A percentile compares a stretch with the other conserved stretches of the same genome.
These are phyloP conservation scores for Hyalella azteca DNA, from an alignment of 2,888 invertebrate genomes.

Conservation along the genomic window DNA sequence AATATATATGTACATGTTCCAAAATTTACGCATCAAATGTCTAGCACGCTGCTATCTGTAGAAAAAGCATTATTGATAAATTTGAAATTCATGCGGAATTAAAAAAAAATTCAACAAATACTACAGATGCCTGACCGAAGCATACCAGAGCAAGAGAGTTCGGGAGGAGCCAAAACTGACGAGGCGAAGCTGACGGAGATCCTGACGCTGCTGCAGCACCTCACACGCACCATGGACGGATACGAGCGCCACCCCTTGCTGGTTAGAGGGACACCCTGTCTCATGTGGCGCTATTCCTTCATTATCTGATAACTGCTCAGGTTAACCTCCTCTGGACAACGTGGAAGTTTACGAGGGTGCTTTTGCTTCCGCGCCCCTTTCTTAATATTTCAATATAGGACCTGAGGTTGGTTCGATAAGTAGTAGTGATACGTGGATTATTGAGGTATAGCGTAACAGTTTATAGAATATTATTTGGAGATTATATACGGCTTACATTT, in stretches of 20 bases:
- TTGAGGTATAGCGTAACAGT: not conserved
- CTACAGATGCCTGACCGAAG: not conserved
- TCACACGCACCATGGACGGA: constrained; percentile 47
- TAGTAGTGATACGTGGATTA: not conserved
- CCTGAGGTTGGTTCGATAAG: not conserved
- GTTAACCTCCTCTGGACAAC: not conserved
- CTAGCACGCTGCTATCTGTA: not conserved
- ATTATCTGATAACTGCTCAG: not conserved
- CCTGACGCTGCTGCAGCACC: constrained; percentile 50
- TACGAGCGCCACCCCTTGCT: constrained; percentile 56
- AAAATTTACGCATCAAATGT: not conserved
- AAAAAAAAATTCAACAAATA: not conserved
- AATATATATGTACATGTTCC: not conserved
- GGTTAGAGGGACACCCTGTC: no score
- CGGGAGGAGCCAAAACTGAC: constrained; percentile 49
- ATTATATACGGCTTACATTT: no score
- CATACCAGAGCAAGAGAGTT: not conserved
- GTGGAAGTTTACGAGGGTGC: not conserved
- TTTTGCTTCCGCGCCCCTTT: not conserved
- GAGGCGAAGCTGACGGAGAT: constrained; percentile 57
- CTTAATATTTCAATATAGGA: not conserved
- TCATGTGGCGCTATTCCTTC: no score
- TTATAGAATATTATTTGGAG: no score
- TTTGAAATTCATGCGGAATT: not conserved
- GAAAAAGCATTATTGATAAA: not conserved